Evolutionary conservation across 2,797 vertebrate genomes (phyloP).

Genomic region (Coccyzus lansbergi): DNA sequence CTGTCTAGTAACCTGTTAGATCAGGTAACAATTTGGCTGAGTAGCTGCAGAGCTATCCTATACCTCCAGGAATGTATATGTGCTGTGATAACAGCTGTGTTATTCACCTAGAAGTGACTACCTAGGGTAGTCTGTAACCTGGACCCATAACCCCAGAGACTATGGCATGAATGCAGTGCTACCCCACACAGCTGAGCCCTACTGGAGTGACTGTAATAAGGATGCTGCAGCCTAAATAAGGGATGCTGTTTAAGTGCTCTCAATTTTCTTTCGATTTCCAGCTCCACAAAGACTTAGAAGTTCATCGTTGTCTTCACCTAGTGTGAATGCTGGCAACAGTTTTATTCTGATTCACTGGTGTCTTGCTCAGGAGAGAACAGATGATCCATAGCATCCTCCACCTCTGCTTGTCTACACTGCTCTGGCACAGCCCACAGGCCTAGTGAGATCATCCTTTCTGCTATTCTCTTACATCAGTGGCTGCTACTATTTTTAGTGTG

Average conservation of each 20-base stretch:
- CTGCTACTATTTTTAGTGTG: not conserved
- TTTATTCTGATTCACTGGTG: not conserved
- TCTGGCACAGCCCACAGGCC: not conserved
- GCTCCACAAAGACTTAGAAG: not conserved
- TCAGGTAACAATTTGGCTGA: constrained; percentile 8
- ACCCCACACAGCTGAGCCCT: not conserved
- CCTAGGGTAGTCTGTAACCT: not conserved
- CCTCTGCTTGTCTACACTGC: not conserved
- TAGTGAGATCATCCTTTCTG: not conserved
- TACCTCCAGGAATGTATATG: not conserved
- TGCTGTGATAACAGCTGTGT: not conserved
- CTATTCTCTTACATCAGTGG: not conserved
- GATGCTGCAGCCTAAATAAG: not conserved
- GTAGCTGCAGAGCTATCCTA: constrained; percentile 5
- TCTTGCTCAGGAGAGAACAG: not conserved
- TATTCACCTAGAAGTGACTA: not conserved
- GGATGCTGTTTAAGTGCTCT: not conserved
- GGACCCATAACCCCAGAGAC: not conserved
- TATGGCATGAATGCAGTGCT: not conserved
- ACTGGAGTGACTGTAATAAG: not conserved
- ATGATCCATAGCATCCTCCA: not conserved
- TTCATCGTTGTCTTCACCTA: not conserved
- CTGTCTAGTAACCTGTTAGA: not conserved
- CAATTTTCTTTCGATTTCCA: not conserved
- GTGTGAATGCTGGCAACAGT: not conserved